Base-by-base conservation (phyloP, 35 echinoderm and acorn worm genomes). In the Apostichopus californicus region DNA sequence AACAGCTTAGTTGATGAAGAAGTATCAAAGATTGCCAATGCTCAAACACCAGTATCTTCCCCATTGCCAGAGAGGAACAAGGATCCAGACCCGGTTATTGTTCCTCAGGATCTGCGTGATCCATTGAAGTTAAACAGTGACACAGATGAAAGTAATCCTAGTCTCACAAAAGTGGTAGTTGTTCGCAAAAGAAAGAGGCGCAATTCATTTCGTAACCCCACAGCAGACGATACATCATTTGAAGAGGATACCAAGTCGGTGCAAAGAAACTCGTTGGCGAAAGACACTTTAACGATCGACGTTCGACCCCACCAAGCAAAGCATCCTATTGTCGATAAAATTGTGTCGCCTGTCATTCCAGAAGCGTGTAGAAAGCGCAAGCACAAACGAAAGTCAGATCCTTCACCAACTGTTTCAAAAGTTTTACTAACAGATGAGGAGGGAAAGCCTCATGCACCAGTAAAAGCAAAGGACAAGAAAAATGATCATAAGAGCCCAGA, bases 331-430 rank as follows among this genome's bases (percentile, higher is more conserved):
- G 55, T 90, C 23, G 95, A 99, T 83, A 99, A 99, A 89, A 99
- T 99, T 82, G 97, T 99, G 0, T 99, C 97, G 6, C 97, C 97
- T 73, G 97, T 99, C 90, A 82, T 99, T 90, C 96, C 96, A 87
- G 97, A 99, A 34, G 77, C 72, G 6, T 57, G 81, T n/a, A 78
- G 90, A 20, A 83, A 64, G 52, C 73, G 94, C 14, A 96, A 99
- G 70, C 87, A 95, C 9, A 99, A 99, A 89, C 46, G 89, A 57
- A 94, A 94, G 53, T 88, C 91, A 17, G 97, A 99, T 15, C 97
- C 97, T 5, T 96, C 90, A 25, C 73, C 92, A 9, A 93, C 92
- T 93, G 83, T 96, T 17, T 79, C 93, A 13, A 94, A 91, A 92
- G 95, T 92, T 88, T 78, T 99, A 13, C 79, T 99, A 17, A 93